A percentile compares a stretch with the other conserved stretches of the same genome.
Evolutionary conservation across 2,888 invertebrate genomes (phyloP).

Genomic region (Leistus spinibarbis): DNA sequence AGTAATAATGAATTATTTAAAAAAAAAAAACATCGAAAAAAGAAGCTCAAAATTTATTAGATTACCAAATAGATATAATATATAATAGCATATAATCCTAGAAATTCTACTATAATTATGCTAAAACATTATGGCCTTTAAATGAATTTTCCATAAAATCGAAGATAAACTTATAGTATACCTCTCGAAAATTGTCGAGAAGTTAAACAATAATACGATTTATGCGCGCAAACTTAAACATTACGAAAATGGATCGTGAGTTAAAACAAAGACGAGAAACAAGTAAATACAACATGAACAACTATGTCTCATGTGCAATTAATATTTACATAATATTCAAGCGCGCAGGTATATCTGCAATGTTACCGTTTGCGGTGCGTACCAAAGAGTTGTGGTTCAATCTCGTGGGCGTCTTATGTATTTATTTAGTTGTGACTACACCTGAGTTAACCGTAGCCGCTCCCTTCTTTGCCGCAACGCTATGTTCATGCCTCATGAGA

Average conservation of each 20-base stretch:
- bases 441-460: not conserved
- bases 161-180: no score
- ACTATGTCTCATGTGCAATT: not conserved
- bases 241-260: not conserved
- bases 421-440: slow-evolving; percentile 11
- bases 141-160: no score
- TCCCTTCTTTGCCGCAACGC: not conserved
- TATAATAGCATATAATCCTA: no score
- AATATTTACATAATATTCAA: not conserved
- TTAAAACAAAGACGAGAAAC: not conserved
- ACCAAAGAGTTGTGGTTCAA: not conserved
- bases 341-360: not conserved
- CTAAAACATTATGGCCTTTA: no score
- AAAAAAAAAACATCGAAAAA: no score
- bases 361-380: not conserved
- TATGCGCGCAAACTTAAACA: not conserved
- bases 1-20: no score
- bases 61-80: no score
- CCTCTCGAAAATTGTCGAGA: no score
- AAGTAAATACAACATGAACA: not conserved
- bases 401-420: not conserved
- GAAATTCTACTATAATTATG: no score
- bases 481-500: not conserved
- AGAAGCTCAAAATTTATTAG: no score
- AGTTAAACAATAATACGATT: not conserved